Evolutionary conservation across 1,140 invertebrate species (phyloP).

Genomic region (Danaus plexippus): DNA sequence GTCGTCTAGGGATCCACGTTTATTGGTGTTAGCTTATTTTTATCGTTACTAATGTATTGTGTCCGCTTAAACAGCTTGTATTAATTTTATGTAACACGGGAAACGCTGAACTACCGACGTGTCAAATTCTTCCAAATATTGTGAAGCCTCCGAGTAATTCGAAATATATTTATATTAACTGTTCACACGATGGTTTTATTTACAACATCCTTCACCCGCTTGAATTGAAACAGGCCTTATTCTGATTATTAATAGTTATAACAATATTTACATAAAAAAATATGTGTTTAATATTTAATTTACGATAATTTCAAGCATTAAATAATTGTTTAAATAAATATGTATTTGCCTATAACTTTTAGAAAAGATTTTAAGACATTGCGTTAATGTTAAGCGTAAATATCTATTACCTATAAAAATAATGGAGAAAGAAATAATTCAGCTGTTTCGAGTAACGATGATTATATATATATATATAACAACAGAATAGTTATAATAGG

Average conservation of each 20-base stretch:
- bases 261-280: background rate
- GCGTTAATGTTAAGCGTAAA: too few species aligned
- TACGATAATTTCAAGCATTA: too few species aligned
- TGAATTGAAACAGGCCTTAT: constrained; percentile 6
- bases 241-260: constrained; percentile 2
- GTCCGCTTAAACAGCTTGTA: constrained; percentile 50
- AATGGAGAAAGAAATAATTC: too few species aligned
- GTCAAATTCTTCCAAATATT: constrained; percentile 70
- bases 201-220: constrained; percentile 4
- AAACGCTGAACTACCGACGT: constrained; percentile 27
- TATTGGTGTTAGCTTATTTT: constrained; percentile 43
- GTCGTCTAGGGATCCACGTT: constrained; percentile 16
- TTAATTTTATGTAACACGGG: constrained; percentile 55
- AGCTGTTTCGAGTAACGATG: too few species aligned
- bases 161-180: constrained; percentile 72
- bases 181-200: constrained; percentile 67
- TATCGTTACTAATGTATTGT: constrained; percentile 38
- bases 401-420: too few species aligned
- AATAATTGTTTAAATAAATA: too few species aligned
- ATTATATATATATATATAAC: too few species aligned
- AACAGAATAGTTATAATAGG: too few species aligned
- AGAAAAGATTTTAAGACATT: too few species aligned
- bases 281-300: too few species aligned
- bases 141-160: constrained; percentile 71
- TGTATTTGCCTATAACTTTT: too few species aligned